Base-by-base conservation (phyloP, 2,888 invertebrate genomes). In the Agrilus cyanescens region DNA sequence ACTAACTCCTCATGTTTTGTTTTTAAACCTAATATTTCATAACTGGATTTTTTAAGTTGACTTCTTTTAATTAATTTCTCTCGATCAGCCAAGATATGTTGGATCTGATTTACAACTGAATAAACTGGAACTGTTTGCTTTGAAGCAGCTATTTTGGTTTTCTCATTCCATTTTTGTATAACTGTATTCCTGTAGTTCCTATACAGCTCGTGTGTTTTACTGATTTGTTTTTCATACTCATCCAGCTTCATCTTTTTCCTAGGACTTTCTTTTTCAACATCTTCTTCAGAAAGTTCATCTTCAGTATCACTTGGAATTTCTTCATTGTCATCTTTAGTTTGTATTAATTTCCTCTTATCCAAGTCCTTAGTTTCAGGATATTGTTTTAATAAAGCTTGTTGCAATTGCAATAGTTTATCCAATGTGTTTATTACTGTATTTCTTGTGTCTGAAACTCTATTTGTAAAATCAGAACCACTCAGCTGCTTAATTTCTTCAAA, bases 101-200 rank as follows among this genome's bases (percentile, higher is more conserved):
- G 82, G 53, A 96, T 89, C 68, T 94, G 89, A 55, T 82, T 84
- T 4, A 82, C 62, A 12, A 82, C 68, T 8, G 77, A 82, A 46
- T 60, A 57, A 35, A 52, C 38, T n/a, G 38, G 20, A 53, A 70
- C 77, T 49, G 77, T 70, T 53, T 67, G 72, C 55, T 76, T 80
- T 7, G 80, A 69, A 7, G 75, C 71, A n/a, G 75, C 72, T 10
- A 88, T 66, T 50, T 84, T 76, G 0, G 93, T 95, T 65, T 91
- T 91, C 47, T 94, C 91, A 66, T 93, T 85, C 96, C 96, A 96
- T 63, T 93, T 93, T 53, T 89, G 82, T 46, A 97, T 82, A 7
- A 85, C 82, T 1, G 76, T 67, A 59, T 94, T 81, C 60, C 93
- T 78, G 57, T 82, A 87, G 6, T 71, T 58, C 50, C 68, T 73